Evolutionary conservation across 2,797 vertebrate species (phyloP).

Genomic region (Rhabdophis nuchalis): DNA sequence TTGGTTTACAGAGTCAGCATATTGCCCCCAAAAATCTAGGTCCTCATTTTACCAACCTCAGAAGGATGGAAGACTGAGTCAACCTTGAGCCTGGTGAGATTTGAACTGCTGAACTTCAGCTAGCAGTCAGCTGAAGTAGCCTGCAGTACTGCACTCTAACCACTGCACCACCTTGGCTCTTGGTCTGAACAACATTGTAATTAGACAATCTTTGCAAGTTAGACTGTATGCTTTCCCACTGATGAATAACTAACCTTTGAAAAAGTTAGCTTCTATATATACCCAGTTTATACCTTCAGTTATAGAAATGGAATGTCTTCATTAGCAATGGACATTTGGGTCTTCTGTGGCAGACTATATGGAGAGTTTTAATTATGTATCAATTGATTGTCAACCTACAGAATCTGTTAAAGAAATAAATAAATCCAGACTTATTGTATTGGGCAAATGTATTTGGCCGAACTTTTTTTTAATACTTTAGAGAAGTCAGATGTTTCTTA

Average conservation of each 20-base stretch:
- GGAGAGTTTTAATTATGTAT: conserved; percentile 7
- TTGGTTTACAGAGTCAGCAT: too few relatives aligned
- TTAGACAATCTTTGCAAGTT: not conserved
- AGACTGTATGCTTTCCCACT: not conserved
- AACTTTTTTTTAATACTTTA: conserved; percentile 36
- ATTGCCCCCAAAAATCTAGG: too few relatives aligned
- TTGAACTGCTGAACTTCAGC: too few relatives aligned
- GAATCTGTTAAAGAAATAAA: conserved; percentile 27
- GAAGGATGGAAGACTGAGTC: too few relatives aligned
- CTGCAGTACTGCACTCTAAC: too few relatives aligned
- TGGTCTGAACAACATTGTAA: not conserved
- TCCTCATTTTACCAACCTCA: too few relatives aligned
- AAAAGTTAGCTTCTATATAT: not conserved
- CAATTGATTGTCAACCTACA: conserved; percentile 16
- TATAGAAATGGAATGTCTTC: not conserved
- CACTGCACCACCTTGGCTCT: too few relatives aligned
- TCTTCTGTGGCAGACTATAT: conserved; percentile 14
- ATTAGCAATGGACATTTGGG: conserved; percentile 7
- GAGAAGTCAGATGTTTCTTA: conserved; percentile 29
- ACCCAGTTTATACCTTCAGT: not conserved
- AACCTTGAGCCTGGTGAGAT: too few relatives aligned
- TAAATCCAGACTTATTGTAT: conserved; percentile 17
- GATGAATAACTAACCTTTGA: not conserved
- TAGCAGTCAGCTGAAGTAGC: too few relatives aligned
- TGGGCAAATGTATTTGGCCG: conserved; percentile 26